phyloP scores from a whole-genome alignment of 30 jellyfish, hydroid and myxozoan species.

The Rhopilema esculentum region DNA sequence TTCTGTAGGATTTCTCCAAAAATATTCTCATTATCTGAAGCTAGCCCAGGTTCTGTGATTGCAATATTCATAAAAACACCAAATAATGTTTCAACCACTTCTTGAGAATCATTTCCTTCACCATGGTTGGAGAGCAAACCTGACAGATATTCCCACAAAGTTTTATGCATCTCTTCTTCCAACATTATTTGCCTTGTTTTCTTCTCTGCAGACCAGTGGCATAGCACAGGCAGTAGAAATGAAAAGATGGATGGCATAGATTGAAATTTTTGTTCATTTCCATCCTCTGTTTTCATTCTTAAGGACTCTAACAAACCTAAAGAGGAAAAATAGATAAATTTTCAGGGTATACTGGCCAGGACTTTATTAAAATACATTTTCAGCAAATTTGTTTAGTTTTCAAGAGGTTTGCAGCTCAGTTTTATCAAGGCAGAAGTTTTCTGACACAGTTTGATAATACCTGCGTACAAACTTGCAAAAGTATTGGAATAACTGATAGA shows the following conservation, averaged over 20 bases:
- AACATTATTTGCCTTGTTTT: slow-evolving; percentile 32
- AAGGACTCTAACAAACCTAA: neutral
- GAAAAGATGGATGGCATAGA: slow-evolving; percentile 36
- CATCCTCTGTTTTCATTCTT: neutral
- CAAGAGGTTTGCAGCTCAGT: no score
- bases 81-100: slow-evolving; percentile 26
- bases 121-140: neutral
- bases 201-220: slow-evolving; percentile 75
- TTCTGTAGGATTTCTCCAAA: slow-evolving; percentile 21
- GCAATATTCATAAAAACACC: slow-evolving; percentile 56
- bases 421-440: no score
- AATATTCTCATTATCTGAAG: neutral
- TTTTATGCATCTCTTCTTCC: slow-evolving; percentile 5
- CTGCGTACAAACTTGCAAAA: no score
- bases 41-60: slow-evolving; percentile 39
- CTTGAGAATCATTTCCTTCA: neutral
- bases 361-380: no score
- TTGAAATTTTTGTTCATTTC: neutral
- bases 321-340: no score
- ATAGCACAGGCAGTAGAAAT: slow-evolving; percentile 59
- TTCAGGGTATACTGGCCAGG: no score
- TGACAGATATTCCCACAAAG: slow-evolving; percentile 19
- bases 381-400: no score
- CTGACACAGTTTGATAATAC: no score
- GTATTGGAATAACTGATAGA: no score